Evolutionary conservation across 2,113 vertebrate species (phyloP).

Genomic region (Tangachromis dhanisi): DNA sequence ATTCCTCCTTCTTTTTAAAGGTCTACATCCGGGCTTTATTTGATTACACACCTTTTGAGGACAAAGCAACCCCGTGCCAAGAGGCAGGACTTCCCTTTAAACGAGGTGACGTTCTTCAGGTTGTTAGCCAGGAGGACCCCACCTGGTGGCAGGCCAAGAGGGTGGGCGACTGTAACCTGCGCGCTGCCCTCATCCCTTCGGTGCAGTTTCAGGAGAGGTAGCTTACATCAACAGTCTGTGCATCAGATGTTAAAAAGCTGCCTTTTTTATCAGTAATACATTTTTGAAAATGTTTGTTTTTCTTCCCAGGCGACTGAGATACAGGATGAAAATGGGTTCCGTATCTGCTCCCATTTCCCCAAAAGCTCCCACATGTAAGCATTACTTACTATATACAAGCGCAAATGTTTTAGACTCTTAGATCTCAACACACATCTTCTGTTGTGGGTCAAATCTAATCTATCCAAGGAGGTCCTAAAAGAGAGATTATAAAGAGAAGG

Average conservation of each 20-base stretch:
- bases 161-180: slow-evolving; percentile 86
- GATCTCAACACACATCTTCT: neutral
- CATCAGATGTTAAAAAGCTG: neutral
- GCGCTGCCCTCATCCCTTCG: slow-evolving; percentile 89
- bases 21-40: slow-evolving; percentile 89
- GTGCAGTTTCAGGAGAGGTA: slow-evolving; percentile 93
- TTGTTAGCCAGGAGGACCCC: slow-evolving; percentile 88
- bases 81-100: slow-evolving; percentile 90
- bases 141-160: slow-evolving; percentile 97
- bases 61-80: slow-evolving; percentile 92
- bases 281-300: neutral
- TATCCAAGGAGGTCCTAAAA: neutral
- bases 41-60: slow-evolving; percentile 87
- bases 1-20: slow-evolving; percentile 47
- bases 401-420: neutral
- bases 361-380: slow-evolving; percentile 79
- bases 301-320: slow-evolving; percentile 75
- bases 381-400: neutral
- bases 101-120: slow-evolving; percentile 84
- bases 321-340: slow-evolving; percentile 79
- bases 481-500: slow-evolving; percentile 17
- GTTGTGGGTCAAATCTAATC: neutral
- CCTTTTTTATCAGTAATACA: neutral
- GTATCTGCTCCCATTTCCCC: slow-evolving; percentile 69
- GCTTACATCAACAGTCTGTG: neutral